phyloP scores from a whole-genome alignment of 2,797 vertebrate genomes.

The Bovichtus diacanthus region DNA sequence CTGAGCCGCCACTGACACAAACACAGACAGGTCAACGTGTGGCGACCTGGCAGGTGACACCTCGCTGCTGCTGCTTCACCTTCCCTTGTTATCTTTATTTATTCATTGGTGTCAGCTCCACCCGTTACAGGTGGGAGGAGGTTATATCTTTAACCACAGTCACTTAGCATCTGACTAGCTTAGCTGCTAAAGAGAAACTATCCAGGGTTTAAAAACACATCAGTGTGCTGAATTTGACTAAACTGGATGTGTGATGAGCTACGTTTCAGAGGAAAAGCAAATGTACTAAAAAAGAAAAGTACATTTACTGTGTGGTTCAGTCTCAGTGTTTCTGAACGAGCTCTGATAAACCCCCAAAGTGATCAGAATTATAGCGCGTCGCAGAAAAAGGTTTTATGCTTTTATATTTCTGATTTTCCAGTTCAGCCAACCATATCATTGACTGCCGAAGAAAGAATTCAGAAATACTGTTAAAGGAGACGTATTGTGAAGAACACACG shows the following conservation, averaged over 20 bases:
- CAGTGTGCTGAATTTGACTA: neutral
- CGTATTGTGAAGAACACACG: too few species aligned
- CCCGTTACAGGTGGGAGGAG: neutral
- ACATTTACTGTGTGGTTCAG: too few species aligned
- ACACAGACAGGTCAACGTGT: conserved; percentile 16
- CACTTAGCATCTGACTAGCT: too few species aligned
- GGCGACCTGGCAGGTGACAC: conserved; percentile 23
- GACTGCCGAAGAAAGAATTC: too few species aligned
- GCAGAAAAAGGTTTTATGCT: too few species aligned
- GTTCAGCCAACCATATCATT: too few species aligned
- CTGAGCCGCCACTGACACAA: conserved; percentile 72
- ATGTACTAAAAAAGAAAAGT: too few species aligned
- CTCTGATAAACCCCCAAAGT: too few species aligned
- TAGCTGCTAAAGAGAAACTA: neutral
- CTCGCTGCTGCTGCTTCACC: neutral
- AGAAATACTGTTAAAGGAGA: too few species aligned
- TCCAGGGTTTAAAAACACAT: neutral
- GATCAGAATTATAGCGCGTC: too few species aligned
- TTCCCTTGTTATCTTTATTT: neutral
- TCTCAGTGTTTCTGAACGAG: too few species aligned
- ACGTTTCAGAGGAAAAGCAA: neutral
- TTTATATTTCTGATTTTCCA: too few species aligned
- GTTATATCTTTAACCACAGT: neutral
- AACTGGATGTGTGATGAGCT: neutral
- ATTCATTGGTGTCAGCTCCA: conserved; percentile 7